Percentiles rank a stretch among this genome's conserved stretches.
Conservation (phyloP, 2,797 vertebrate genomes). For the Scleropages formosus region DNA sequence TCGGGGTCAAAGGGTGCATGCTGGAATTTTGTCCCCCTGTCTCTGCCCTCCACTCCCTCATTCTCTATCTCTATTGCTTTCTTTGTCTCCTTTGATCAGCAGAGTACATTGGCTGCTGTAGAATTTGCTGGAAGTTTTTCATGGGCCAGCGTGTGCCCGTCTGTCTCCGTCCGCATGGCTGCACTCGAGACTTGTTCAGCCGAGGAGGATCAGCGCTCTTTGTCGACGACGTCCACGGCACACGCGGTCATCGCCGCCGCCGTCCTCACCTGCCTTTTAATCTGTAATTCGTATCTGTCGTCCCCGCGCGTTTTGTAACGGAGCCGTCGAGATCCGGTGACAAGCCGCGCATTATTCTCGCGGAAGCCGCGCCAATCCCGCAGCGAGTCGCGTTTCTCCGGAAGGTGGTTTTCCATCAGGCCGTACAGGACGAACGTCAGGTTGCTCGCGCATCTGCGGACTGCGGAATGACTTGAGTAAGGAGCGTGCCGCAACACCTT, state of each 20-base stretch:
- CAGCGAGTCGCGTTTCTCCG: too few relatives aligned
- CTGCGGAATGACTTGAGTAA: too few relatives aligned
- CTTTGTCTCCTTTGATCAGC: not conserved
- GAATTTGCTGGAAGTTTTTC: not conserved
- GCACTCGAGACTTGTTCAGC: not conserved
- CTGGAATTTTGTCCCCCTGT: not conserved
- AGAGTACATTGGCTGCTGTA: not conserved
- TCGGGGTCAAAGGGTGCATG: not conserved
- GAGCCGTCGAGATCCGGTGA: slow-evolving; percentile 44
- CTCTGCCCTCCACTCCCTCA: not conserved
- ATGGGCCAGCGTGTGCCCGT: not conserved
- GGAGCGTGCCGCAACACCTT: too few relatives aligned
- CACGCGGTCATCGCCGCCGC: too few relatives aligned
- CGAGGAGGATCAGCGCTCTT: too few relatives aligned
- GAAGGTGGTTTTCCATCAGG: too few relatives aligned
- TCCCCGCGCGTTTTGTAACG: not conserved
- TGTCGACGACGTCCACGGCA: too few relatives aligned
- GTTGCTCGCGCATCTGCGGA: too few relatives aligned
- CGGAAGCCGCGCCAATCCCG: slow-evolving; percentile 25
- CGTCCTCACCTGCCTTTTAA: slow-evolving; percentile 60
- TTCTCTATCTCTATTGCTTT: not conserved
- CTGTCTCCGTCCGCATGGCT: too few relatives aligned
- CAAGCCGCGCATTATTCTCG: slow-evolving; percentile 56
- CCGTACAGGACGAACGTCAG: too few relatives aligned
- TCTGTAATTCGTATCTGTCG: too few relatives aligned